Percentiles rank a stretch among this genome's conserved stretches.
Evolutionary conservation across 2,888 invertebrate species (phyloP).

Genomic region (Volucella bombylans): DNA sequence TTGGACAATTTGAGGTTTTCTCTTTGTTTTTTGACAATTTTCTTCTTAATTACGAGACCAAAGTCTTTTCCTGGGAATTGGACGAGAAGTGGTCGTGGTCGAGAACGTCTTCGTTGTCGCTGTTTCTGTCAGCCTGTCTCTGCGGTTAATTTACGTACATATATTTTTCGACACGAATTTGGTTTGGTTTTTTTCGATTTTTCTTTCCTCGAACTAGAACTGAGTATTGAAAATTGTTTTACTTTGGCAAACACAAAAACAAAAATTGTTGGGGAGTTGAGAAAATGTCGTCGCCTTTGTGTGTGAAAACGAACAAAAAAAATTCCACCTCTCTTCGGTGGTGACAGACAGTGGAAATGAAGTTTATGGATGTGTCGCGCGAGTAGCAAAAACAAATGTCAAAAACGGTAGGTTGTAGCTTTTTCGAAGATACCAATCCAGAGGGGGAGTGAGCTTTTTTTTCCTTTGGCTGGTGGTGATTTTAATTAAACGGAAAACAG

Average conservation of each 20-base stretch:
- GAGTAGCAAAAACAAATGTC: slow-evolving; percentile 56
- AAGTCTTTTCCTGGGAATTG: slow-evolving; percentile 40
- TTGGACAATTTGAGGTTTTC: slow-evolving; percentile 6
- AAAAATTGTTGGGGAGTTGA: slow-evolving; percentile 50
- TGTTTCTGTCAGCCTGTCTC: slow-evolving; percentile 16
- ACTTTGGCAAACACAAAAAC: slow-evolving; percentile 63
- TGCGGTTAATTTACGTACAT: background rate
- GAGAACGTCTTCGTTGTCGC: too few species aligned
- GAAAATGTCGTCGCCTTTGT: slow-evolving; percentile 49
- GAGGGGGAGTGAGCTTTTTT: slow-evolving; percentile 34
- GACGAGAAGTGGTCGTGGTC: slow-evolving; percentile 54
- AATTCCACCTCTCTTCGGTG: slow-evolving; percentile 31
- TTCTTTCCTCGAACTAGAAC: slow-evolving; percentile 5
- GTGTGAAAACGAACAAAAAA: slow-evolving; percentile 57
- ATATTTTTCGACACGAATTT: slow-evolving; percentile 21
- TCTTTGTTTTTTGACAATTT: slow-evolving; percentile 25
- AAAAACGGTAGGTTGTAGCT: slow-evolving; percentile 27
- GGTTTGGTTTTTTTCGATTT: slow-evolving; percentile 34
- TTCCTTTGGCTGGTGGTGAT: background rate
- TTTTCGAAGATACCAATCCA: slow-evolving; percentile 51
- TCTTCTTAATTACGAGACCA: slow-evolving; percentile 49
- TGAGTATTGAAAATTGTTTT: slow-evolving; percentile 32
- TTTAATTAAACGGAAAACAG: background rate
- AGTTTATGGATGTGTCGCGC: slow-evolving; percentile 20
- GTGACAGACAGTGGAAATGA: slow-evolving; percentile 35